phyloP scores from a whole-genome alignment of 2,797 vertebrate species.

The Pyrocephalus nanus region DNA sequence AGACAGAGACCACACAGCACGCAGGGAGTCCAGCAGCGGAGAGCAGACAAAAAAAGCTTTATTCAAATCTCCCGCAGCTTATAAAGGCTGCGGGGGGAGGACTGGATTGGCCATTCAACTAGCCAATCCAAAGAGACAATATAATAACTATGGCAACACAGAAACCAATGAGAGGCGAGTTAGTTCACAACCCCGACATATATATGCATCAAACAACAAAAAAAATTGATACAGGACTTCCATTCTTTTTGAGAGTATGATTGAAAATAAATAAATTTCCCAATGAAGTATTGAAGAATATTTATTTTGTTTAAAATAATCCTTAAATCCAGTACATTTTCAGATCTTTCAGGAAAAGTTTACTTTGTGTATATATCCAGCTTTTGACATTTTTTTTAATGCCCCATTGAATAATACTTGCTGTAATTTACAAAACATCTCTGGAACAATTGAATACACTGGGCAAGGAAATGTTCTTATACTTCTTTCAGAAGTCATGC shows the following conservation, averaged over 20 bases:
- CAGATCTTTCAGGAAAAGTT: not conserved
- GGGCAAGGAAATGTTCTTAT: not conserved
- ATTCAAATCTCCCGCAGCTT: too few species aligned
- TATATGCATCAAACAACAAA: not conserved
- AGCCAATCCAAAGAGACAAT: too few species aligned
- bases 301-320: not conserved
- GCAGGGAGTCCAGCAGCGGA: too few species aligned
- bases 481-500: not conserved
- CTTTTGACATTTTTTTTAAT: fast-evolving
- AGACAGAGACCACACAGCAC: too few species aligned
- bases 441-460: not conserved
- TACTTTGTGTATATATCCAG: not conserved
- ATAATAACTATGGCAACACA: too few species aligned
- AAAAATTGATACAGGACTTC: not conserved
- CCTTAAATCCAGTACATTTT: not conserved
- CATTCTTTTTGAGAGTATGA: not conserved
- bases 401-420: not conserved
- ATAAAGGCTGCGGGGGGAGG: too few species aligned
- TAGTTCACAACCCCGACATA: too few species aligned
- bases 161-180: too few species aligned
- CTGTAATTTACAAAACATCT: not conserved
- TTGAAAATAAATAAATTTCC: not conserved
- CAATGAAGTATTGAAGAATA: not conserved
- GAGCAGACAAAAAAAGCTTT: too few species aligned
- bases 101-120: too few species aligned